Percentiles rank a stretch among this genome's conserved stretches.
These are phyloP conservation scores for Drosophila prolongata DNA, from an alignment of 2,888 invertebrate species.

Conservation along the genomic window DNA sequence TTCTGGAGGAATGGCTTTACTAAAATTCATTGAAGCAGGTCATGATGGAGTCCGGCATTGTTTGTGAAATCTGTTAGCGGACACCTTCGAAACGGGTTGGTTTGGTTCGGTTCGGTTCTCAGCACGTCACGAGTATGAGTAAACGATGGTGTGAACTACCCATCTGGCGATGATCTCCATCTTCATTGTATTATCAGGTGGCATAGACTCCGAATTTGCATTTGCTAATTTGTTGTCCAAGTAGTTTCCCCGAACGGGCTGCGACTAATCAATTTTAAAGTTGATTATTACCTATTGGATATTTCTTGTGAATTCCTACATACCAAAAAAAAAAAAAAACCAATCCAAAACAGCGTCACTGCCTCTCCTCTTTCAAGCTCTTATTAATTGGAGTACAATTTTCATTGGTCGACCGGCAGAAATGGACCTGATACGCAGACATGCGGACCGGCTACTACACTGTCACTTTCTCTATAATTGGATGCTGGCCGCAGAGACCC, in stretches of 20 bases:
- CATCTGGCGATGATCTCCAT: slow-evolving; percentile 21
- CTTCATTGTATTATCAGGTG: background rate
- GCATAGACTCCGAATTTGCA: background rate
- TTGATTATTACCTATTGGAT: slow-evolving; percentile 26
- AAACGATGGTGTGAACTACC: slow-evolving; percentile 41
- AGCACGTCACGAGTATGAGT: slow-evolving; percentile 56
- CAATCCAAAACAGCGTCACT: slow-evolving; percentile 23
- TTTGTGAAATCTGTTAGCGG: slow-evolving; percentile 53
- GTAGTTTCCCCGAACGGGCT: slow-evolving; percentile 33
- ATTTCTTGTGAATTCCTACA: slow-evolving; percentile 16
- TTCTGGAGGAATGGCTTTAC: slow-evolving; percentile 25
- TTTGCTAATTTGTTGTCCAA: slow-evolving; percentile 37
- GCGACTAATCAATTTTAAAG: slow-evolving; percentile 19
- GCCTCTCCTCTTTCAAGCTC: slow-evolving; percentile 34
- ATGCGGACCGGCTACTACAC: slow-evolving; percentile 24
- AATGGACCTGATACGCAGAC: slow-evolving; percentile 19
- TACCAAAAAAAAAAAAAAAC: slow-evolving; percentile 11
- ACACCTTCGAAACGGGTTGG: slow-evolving; percentile 9
- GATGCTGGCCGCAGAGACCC: slow-evolving; percentile 32
- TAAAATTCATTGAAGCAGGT: slow-evolving; percentile 72
- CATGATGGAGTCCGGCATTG: slow-evolving; percentile 53
- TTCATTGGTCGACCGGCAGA: slow-evolving; percentile 1
- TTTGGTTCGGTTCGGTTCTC: slow-evolving; percentile 7
- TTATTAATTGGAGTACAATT: slow-evolving; percentile 55
- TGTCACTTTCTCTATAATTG: slow-evolving; percentile 76